A percentile compares a stretch with the other conserved stretches of the same genome.
Conservation (phyloP, 2,888 invertebrate genomes). For the Xestoiulus laeticollis region DNA sequence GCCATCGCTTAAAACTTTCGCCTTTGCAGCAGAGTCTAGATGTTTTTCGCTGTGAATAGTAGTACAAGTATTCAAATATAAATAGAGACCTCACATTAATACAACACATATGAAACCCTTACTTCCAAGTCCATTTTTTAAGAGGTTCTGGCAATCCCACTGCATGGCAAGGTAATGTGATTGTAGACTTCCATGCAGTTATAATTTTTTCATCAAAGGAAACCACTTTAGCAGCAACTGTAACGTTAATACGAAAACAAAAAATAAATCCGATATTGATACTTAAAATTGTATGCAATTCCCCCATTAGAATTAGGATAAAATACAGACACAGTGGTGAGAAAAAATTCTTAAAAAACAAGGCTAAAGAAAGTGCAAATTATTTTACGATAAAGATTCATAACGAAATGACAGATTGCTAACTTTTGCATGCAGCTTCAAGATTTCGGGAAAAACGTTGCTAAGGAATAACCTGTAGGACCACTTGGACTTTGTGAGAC, state of each 20-base stretch:
- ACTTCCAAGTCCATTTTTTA: slow-evolving; percentile 75
- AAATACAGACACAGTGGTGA: no score
- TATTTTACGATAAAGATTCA: slow-evolving; percentile 32
- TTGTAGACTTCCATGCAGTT: slow-evolving; percentile 75
- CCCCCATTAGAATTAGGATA: no score
- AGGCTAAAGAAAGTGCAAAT: not conserved
- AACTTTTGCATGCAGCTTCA: slow-evolving; percentile 15
- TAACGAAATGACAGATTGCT: slow-evolving; percentile 16
- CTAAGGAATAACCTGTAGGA: slow-evolving; percentile 57
- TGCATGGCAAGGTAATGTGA: slow-evolving; percentile 88
- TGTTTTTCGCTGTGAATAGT: not conserved
- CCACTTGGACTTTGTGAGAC: slow-evolving; percentile 61
- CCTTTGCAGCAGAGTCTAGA: slow-evolving; percentile 70
- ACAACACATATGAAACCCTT: not conserved
- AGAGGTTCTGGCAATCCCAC: slow-evolving; percentile 93
- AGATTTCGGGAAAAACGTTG: not conserved
- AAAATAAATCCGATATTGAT: no score
- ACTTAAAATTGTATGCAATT: no score
- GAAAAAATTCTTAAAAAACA: no score
- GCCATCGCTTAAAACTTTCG: slow-evolving; percentile 87
- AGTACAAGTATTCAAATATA: not conserved
- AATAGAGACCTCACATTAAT: not conserved
- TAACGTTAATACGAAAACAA: not conserved
- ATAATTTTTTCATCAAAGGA: slow-evolving; percentile 72
- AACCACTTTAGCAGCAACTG: slow-evolving; percentile 92